Evolutionary conservation across 2,888 invertebrate genomes (phyloP).

Genomic region (Crioceris asparagi): DNA sequence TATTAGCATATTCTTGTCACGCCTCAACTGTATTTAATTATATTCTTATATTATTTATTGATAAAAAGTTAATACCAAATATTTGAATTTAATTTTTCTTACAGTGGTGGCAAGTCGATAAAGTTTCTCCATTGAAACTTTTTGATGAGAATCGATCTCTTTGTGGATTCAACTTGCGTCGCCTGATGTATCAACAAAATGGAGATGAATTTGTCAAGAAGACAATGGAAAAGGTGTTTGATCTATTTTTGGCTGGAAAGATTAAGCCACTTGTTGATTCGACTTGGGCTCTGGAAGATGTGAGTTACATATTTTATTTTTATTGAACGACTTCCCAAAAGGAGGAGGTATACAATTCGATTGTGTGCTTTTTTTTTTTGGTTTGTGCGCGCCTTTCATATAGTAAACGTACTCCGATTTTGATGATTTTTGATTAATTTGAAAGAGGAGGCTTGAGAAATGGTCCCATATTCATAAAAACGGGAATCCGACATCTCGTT

Average conservation of each 20-base stretch:
- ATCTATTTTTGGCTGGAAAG: constrained; percentile 65
- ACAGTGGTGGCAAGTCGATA: constrained; percentile 90
- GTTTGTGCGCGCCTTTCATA: too few species aligned
- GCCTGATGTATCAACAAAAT: constrained; percentile 69
- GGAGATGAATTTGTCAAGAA: constrained; percentile 59
- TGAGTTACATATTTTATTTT: constrained; percentile 39
- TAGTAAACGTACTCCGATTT: too few species aligned
- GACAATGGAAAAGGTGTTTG: constrained; percentile 61
- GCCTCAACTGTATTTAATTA: too few species aligned
- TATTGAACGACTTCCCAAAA: too few species aligned
- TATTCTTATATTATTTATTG: not conserved
- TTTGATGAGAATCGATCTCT: constrained; percentile 83
- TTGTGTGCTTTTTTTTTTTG: too few species aligned
- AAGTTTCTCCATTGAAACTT: constrained; percentile 77
- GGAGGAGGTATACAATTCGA: too few species aligned
- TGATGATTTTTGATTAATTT: too few species aligned
- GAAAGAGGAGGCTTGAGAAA: too few species aligned
- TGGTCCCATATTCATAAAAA: too few species aligned
- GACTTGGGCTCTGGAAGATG: constrained; percentile 79
- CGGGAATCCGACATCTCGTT: too few species aligned
- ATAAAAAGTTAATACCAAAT: too few species aligned
- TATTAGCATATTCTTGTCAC: too few species aligned
- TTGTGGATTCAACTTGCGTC: constrained; percentile 72
- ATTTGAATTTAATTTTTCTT: constrained; percentile 20
- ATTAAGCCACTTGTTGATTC: constrained; percentile 77